Conservation (phyloP, 2,113 vertebrate species). For the Carollia perspicillata region DNA sequence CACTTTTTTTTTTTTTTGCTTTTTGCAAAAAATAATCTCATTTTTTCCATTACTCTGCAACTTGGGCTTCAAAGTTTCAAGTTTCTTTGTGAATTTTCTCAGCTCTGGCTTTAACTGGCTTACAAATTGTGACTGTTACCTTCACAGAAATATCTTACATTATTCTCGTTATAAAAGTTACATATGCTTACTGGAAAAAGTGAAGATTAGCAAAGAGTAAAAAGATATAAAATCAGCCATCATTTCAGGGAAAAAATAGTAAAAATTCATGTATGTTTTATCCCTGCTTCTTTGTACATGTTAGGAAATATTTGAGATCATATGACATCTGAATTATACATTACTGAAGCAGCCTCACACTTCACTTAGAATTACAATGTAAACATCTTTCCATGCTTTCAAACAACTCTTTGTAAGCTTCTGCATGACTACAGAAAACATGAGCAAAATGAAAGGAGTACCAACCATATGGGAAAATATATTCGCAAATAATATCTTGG, state of each 20-base stretch:
- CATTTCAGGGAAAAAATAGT: background rate
- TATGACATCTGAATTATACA: background rate
- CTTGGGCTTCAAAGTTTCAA: background rate
- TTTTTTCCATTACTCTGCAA: background rate
- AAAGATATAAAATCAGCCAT: background rate
- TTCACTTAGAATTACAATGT: background rate
- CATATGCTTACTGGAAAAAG: background rate
- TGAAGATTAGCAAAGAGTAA: background rate
- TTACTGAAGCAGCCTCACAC: background rate
- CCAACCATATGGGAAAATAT: too few species aligned
- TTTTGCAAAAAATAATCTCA: background rate
- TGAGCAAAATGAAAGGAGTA: too few species aligned
- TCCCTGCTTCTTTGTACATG: background rate
- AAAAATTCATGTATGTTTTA: background rate
- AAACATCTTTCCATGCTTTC: constrained; percentile 29
- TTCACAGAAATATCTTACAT: background rate
- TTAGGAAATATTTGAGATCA: background rate
- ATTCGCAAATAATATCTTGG: too few species aligned
- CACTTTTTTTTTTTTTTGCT: background rate
- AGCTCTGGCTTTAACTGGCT: background rate
- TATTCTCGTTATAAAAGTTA: background rate
- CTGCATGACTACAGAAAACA: too few species aligned
- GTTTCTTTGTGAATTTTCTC: background rate
- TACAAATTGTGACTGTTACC: background rate
- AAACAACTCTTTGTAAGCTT: background rate